Evolutionary conservation across 2,888 invertebrate genomes (phyloP).

Genomic region (Digitonthophagus gazella): DNA sequence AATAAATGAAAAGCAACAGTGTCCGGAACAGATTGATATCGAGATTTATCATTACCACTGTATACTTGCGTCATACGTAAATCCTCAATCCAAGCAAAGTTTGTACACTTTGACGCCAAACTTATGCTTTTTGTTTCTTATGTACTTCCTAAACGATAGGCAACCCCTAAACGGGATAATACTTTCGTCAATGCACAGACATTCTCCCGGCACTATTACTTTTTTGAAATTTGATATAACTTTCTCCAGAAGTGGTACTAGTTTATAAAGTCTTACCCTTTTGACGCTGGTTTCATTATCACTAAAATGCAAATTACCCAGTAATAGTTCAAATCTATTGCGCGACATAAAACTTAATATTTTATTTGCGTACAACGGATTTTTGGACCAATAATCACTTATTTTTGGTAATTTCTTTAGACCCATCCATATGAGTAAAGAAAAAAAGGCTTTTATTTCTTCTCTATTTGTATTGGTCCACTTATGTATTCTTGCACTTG

Average conservation of each 20-base stretch:
- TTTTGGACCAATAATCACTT: conserved; percentile 3
- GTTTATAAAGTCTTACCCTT: conserved; percentile 25
- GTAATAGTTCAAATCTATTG: conserved; percentile 11
- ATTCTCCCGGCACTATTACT: conserved; percentile 28
- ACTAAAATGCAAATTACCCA: conserved; percentile 25
- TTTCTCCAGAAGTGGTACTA: conserved; percentile 20
- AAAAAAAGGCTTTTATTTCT: not conserved
- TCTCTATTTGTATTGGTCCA: not conserved
- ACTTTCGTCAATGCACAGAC: conserved; percentile 34
- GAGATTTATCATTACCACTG: conserved; percentile 19
- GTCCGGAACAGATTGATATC: conserved; percentile 1
- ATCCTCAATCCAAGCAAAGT: conserved; percentile 24
- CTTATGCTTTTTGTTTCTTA: conserved; percentile 25
- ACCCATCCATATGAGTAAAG: not conserved
- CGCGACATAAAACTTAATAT: not conserved
- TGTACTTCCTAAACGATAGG: conserved; percentile 26
- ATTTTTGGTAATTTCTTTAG: not conserved
- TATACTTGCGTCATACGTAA: conserved; percentile 24
- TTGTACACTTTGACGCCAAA: conserved; percentile 29
- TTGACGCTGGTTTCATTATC: conserved; percentile 18
- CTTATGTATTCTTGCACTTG: not conserved
- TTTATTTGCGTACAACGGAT: too few relatives aligned
- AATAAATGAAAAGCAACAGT: conserved; percentile 28
- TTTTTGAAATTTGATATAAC: conserved; percentile 1
- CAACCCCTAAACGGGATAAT: conserved; percentile 17